phyloP scores from a whole-genome alignment of 2,888 invertebrate species.

The Agrotis exclamationis region DNA sequence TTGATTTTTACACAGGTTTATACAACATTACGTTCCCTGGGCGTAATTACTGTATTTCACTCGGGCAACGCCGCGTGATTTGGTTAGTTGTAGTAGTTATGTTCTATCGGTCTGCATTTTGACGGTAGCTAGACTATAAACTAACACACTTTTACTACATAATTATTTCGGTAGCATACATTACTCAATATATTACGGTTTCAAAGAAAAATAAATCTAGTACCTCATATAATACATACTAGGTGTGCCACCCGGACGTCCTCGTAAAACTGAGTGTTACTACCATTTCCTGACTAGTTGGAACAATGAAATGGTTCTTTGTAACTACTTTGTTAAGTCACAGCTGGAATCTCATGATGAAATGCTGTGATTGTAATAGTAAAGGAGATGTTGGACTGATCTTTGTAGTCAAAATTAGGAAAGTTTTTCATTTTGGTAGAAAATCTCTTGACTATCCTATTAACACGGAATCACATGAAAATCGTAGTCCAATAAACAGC shows the following conservation, averaged over 20 bases:
- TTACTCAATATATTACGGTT: neutral
- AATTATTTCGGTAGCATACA: neutral
- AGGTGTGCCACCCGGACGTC: slow-evolving; percentile 33
- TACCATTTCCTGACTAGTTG: slow-evolving; percentile 35
- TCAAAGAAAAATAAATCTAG: slow-evolving; percentile 6
- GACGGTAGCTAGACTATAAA: too few species aligned
- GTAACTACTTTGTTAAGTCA: slow-evolving; percentile 44
- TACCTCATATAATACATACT: neutral
- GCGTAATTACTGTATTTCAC: too few species aligned
- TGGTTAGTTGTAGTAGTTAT: too few species aligned
- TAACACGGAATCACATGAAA: neutral
- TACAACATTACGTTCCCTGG: too few species aligned
- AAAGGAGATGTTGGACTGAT: neutral
- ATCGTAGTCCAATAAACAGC: neutral
- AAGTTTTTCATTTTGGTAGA: neutral
- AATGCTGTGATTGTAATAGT: neutral
- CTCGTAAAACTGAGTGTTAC: slow-evolving; percentile 46
- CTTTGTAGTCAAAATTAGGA: neutral
- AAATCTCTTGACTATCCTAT: neutral
- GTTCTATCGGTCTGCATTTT: too few species aligned
- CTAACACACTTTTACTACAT: too few species aligned
- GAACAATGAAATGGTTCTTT: slow-evolving; percentile 46
- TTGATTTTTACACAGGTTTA: too few species aligned
- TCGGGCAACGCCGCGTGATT: too few species aligned
- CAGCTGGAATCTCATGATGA: neutral